Percentiles rank a stretch among this genome's conserved stretches.
Conservation (phyloP, 2,113 vertebrate genomes). For the Colius striatus region DNA sequence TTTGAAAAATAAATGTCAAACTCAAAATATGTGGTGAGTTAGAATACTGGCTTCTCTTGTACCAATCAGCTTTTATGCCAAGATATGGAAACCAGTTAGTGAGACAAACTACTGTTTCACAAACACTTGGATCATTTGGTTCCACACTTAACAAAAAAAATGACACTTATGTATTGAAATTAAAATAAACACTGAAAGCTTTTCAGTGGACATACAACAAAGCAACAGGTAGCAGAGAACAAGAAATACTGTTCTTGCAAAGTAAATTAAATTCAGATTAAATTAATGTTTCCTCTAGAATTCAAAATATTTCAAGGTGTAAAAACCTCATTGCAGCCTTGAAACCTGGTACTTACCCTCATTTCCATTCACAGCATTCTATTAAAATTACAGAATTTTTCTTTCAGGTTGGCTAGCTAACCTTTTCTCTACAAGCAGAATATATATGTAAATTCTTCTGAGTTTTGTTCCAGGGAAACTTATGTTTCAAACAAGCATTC, state of each 20-base stretch:
- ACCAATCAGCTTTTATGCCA: not conserved
- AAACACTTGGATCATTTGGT: not conserved
- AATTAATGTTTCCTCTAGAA: not conserved
- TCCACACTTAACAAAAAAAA: conserved; percentile 23
- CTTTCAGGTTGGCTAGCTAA: not conserved
- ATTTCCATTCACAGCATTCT: not conserved
- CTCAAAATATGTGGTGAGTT: not conserved
- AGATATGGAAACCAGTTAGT: not conserved
- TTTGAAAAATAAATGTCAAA: not conserved
- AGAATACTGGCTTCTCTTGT: not conserved
- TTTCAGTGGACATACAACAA: conserved; percentile 5
- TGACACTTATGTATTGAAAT: not conserved
- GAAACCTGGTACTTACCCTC: not conserved
- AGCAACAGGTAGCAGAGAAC: conserved; percentile 37
- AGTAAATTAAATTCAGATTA: not conserved
- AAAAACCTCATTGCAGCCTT: not conserved
- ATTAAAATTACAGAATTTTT: not conserved
- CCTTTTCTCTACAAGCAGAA: not conserved
- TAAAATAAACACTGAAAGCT: conserved; percentile 38
- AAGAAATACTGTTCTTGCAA: not conserved
- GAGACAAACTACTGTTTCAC: not conserved
- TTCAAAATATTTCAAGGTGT: not conserved
- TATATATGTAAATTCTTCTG: not conserved
- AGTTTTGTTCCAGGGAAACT: not conserved
- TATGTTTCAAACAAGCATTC: not conserved